Evolutionary conservation across 2,113 vertebrate species (phyloP).

Genomic region (Platysternon megacephalum): DNA sequence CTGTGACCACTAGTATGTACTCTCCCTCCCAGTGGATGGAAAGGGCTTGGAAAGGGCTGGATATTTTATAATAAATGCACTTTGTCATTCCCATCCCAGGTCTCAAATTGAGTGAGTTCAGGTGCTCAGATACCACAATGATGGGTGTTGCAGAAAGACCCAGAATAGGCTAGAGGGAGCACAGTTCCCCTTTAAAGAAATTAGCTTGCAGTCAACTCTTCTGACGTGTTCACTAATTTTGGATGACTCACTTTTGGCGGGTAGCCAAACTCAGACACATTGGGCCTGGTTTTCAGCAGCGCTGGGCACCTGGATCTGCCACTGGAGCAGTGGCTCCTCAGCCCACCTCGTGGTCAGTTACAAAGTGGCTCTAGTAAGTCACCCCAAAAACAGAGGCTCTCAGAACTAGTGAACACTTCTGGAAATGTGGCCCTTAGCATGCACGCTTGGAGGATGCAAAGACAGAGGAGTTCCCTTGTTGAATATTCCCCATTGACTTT

Average conservation of each 20-base stretch:
- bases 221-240: background rate
- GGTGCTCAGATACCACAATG: background rate
- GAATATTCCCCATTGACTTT: background rate
- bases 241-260: background rate
- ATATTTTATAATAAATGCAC: background rate
- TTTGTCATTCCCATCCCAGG: background rate
- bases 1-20: background rate
- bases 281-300: background rate
- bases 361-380: accelerated
- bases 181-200: background rate
- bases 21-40: background rate
- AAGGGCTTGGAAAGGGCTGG: background rate
- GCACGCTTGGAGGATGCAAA: background rate
- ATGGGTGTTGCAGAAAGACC: background rate
- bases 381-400: accelerated
- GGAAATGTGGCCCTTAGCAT: background rate
- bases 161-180: background rate
- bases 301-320: background rate
- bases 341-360: background rate
- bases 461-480: background rate
- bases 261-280: background rate
- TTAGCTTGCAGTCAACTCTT: background rate
- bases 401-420: background rate
- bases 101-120: background rate
- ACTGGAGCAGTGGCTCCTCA: background rate